A percentile compares a stretch with the other conserved stretches of the same genome.
phyloP scores from a whole-genome alignment of 2,113 vertebrate genomes.

The Callipepla californica region DNA sequence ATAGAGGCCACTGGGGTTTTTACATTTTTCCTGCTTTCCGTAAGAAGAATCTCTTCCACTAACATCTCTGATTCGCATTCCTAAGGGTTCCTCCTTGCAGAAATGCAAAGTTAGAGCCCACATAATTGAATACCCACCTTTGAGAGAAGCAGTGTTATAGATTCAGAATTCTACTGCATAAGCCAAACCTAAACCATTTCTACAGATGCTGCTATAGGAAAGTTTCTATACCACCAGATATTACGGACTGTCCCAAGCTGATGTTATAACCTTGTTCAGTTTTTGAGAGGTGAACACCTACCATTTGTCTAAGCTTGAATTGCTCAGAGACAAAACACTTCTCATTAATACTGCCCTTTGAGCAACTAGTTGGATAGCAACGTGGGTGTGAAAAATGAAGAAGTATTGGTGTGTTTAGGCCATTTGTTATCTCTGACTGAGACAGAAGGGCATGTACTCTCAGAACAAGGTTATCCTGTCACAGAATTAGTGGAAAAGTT shows the following conservation, averaged over 20 bases:
- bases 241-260: background rate
- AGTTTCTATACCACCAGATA: background rate
- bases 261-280: background rate
- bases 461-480: background rate
- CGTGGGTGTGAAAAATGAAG: background rate
- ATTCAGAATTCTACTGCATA: background rate
- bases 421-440: background rate
- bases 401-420: background rate
- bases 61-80: background rate
- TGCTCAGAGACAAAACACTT: background rate
- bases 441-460: background rate
- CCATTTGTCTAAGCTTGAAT: background rate
- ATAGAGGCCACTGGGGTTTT: background rate
- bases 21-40: background rate
- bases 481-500: background rate
- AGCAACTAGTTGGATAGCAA: background rate
- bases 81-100: background rate
- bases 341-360: background rate
- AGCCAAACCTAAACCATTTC: background rate
- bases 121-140: background rate
- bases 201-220: background rate
- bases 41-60: background rate
- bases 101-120: background rate
- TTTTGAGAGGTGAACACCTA: background rate
- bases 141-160: background rate